Evolutionary conservation across 1,140 invertebrate species (phyloP), one percentile per base, ranked within the genome.

Genomic region (Lasaia peninsularis): DNA sequence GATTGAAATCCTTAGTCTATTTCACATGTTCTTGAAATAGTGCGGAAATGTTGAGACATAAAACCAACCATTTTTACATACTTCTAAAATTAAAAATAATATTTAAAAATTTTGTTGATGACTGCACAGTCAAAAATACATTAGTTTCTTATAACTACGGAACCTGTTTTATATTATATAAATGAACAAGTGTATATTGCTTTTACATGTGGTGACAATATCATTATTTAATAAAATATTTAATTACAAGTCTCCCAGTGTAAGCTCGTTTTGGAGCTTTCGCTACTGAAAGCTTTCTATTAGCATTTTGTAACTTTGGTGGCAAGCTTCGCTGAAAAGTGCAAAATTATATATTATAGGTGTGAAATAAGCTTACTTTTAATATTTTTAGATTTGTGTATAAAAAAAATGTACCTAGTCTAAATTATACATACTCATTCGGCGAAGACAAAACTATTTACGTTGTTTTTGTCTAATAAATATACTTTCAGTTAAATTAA

Each of bases 151-250:
- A 65, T 69, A 53, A 61, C 73, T 75, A 78, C 61, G 59, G 67
- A 71, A 81, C 78, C 76, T 81, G 78, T 79, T 77, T 80, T 68
- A 64, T 57, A 73, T 56, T 62, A 64, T 73, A 55, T 70, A 62
- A 44, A 44, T 44, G 18, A 44, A 44, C 37, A 44, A 44, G 37
- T 44, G 37, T 44, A 44, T 20, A 44, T 44, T 44, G 18, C 37
- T 44, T 20, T 14, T 44, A 44, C 37, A 44, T 9, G 37, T 44
- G 37, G 16, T 18, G 12, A 44, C 16, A 62, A 21, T 48, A 40
- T 52, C 8, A 54, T 55, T 58, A 50, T 14, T 58, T 21, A 52
- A 11, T 58, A 12, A 21, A 44, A 57, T 20, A 60, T 57, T 12
- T 37, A 28, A 40, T 44, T 44, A 37, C 52, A 56, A 63, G 33